Evolutionary conservation across 2,888 invertebrate genomes (phyloP), one percentile per base, ranked within the genome.

Genomic region (Quadriops clusia): DNA sequence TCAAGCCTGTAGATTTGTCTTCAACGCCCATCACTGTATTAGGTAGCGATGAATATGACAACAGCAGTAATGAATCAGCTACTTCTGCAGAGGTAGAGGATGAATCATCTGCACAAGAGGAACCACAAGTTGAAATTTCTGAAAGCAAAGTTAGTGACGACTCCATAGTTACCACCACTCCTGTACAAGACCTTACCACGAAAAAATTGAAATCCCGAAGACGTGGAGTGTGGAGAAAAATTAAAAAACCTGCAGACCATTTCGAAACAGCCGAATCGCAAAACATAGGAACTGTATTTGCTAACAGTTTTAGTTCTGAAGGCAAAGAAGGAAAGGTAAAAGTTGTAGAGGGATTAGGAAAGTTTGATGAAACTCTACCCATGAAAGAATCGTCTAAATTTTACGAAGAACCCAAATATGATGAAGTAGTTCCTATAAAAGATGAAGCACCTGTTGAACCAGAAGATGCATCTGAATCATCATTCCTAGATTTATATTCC

Each of bases 231-330:
- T 82, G 84, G 74, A 79, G 79, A 46, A 74, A 76, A 40, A 72
- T 75, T 14, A 66, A 50, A 44, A 31, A 37, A 12, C 33, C 39
- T 6, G 45, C 50, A 10, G 85, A 84, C 53, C 70, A 73, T 13
- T 75, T 85, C 28, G 83, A 83, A 49, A 71, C 73, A 1, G 83
- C 85, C 1, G 86, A 86, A 54, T 83, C 84, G 0, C 85, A 86
- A 56, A 77, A 76, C 48, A 68, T 80, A 16, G 76, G 49, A 23
- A 47, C 46, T 8, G 45, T 57, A 8, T 39, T 50, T 22, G 36
- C 36, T 17, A 55, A 58, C 36, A 40, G 37, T 8, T 49, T 54
- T 32, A 40, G 42, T 13, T 31, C 39, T 20, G 46, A 46, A 22
- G 41, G 39, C 15, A 51, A 52, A 64, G 20, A 65, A 64, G 17